A percentile compares a stretch with the other conserved stretches of the same genome.
These are phyloP conservation scores for Daubentonia madagascariensis DNA, from an alignment of 2,113 vertebrate genomes.

Conservation along the genomic window DNA sequence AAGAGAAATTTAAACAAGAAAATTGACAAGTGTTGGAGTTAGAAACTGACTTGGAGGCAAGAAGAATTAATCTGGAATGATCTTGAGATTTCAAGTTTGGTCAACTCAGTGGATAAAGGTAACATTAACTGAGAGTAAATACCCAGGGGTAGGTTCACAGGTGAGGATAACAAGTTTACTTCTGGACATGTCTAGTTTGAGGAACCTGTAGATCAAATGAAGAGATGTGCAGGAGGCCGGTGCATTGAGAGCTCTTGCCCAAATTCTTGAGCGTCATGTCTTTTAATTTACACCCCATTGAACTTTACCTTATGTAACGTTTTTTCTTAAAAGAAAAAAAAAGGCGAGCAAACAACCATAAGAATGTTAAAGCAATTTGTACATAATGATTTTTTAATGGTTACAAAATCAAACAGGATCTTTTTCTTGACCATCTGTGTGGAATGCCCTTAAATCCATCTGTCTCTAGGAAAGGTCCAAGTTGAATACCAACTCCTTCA, in stretches of 20 bases:
- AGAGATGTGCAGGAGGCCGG: neutral
- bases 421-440: neutral
- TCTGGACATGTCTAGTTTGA: neutral
- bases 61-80: neutral
- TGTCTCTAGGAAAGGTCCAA: neutral
- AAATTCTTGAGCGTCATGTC: neutral
- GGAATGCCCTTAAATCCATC: neutral
- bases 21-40: neutral
- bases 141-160: neutral
- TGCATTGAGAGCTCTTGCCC: neutral
- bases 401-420: neutral
- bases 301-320: neutral
- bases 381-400: neutral
- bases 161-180: neutral
- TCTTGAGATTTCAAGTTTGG: neutral
- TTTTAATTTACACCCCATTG: neutral
- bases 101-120: neutral
- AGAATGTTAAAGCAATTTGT: neutral
- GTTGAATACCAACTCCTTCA: neutral
- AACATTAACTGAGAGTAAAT: neutral
- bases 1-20: neutral
- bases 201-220: neutral
- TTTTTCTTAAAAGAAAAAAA: neutral
- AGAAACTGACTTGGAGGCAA: neutral
- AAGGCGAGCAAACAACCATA: neutral